Evolutionary conservation across 2,888 invertebrate species (phyloP).

Genomic region (Isoperla grammatica): DNA sequence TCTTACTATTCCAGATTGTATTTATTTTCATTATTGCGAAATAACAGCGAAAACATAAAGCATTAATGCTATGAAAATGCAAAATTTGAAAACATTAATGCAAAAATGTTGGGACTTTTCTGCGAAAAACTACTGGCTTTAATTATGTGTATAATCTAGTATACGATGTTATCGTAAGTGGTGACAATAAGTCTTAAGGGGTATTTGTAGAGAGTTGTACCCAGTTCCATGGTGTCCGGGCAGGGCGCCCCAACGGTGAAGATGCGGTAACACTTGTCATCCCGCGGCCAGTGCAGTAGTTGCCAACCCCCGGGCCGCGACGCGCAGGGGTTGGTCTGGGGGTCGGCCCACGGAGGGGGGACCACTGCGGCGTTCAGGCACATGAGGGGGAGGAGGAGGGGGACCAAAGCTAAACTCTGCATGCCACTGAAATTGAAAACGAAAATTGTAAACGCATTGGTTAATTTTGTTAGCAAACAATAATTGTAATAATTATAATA

Average conservation of each 20-base stretch:
- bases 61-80: too few species aligned
- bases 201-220: conserved; percentile 6
- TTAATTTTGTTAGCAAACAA: too few species aligned
- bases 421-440: conserved; percentile 13
- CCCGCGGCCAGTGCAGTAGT: conserved; percentile 74
- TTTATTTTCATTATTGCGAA: too few species aligned
- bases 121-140: too few species aligned
- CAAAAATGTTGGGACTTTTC: too few species aligned
- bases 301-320: conserved; percentile 78
- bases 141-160: too few species aligned
- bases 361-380: conserved; percentile 58
- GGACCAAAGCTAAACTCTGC: conserved; percentile 8
- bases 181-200: too few species aligned
- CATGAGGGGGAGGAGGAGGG: conserved; percentile 13
- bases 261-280: conserved; percentile 81
- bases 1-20: too few species aligned
- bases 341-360: conserved; percentile 83
- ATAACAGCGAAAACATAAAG: too few species aligned
- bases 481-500: too few species aligned
- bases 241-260: conserved; percentile 65
- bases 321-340: conserved; percentile 75
- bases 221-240: conserved; percentile 77
- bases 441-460: background rate
- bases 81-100: too few species aligned
- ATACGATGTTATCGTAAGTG: too few species aligned